Evolutionary conservation across 2,797 vertebrate species (phyloP).

Genomic region (Nasua narica): DNA sequence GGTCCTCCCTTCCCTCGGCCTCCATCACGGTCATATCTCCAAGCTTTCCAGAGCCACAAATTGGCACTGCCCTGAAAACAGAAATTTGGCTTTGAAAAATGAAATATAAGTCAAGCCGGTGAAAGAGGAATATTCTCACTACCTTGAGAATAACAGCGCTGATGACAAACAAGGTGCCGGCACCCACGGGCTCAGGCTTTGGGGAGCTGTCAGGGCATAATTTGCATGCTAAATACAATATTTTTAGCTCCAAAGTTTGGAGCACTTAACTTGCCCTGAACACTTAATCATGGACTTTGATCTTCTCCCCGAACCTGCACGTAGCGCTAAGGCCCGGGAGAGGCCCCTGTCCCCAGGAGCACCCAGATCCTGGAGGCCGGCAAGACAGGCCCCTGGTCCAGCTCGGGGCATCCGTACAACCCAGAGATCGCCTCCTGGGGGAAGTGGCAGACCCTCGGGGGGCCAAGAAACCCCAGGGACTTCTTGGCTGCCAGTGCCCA

Average conservation of each 20-base stretch:
- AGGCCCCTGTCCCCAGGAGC: slow-evolving; percentile 34
- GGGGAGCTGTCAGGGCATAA: slow-evolving; percentile 68
- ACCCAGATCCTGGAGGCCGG: neutral
- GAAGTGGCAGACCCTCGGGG: neutral
- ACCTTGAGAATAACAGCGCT: slow-evolving; percentile 45
- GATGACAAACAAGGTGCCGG: slow-evolving; percentile 59
- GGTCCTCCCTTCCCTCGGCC: neutral
- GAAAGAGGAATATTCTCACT: slow-evolving; percentile 32
- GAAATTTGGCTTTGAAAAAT: slow-evolving; percentile 4
- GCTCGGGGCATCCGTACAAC: neutral
- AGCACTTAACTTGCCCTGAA: slow-evolving; percentile 61
- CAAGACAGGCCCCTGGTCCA: neutral
- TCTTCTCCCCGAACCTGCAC: slow-evolving; percentile 42
- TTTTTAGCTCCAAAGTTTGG: slow-evolving; percentile 70
- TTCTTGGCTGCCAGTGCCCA: neutral
- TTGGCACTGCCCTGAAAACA: neutral
- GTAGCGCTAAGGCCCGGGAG: neutral
- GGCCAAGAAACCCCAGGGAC: neutral
- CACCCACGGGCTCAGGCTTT: slow-evolving; percentile 50
- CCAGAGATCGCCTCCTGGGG: neutral
- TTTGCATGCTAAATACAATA: slow-evolving; percentile 70
- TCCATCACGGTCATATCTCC: neutral
- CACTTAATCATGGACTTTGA: slow-evolving; percentile 60
- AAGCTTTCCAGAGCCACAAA: neutral
- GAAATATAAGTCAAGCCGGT: neutral